Base-by-base conservation (phyloP, 2,113 vertebrate species). In the Lophius piscatorius region DNA sequence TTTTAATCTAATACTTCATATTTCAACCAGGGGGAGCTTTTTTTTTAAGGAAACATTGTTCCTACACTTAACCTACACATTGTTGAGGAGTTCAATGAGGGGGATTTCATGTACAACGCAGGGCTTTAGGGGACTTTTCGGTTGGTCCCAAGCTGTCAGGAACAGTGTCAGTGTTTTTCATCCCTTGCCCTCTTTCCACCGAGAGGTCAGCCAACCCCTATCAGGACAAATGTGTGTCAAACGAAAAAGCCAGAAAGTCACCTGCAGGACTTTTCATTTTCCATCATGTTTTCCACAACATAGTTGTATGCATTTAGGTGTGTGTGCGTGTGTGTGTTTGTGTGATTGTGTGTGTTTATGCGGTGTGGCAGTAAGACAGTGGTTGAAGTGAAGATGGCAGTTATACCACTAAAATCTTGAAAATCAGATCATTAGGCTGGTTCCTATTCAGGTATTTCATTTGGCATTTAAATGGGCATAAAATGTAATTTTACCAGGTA, bases 151-250 rank as follows among this genome's bases (percentile, higher is more conserved):
- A n/a, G n/a, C n/a, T n/a, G n/a, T n/a, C n/a, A n/a, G n/a, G n/a
- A n/a, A n/a, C n/a, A n/a, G n/a, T n/a, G n/a, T n/a, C n/a, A n/a
- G 11, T 64, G 34, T 1, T 20, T 79, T 79, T 81, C 54, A 81
- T 83, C 74, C 60, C 18, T 36, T 74, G 63, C 54, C 63, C 87
- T 86, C 91, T 87, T 64, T 85, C 85, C 90, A 84, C 89, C 92
- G 89, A 93, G 91, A 94, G 88, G 90, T 94, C 92, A 94, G 92
- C 88, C 90, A 86, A 92, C 90, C 92, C 87, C 90, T 91, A 90
- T 60, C 88, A 91, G 92, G 92, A 94, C 80, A 94, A 93, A 93
- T 93, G 94, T 94, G 88, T 94, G 93, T 94, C 93, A 94, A n/a
- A 87, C 87, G 83, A 90, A 85, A 92, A 78, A 93, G 92, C 92